Evolutionary conservation across 2,797 vertebrate species (phyloP).

Genomic region (Epinephelus coioides): DNA sequence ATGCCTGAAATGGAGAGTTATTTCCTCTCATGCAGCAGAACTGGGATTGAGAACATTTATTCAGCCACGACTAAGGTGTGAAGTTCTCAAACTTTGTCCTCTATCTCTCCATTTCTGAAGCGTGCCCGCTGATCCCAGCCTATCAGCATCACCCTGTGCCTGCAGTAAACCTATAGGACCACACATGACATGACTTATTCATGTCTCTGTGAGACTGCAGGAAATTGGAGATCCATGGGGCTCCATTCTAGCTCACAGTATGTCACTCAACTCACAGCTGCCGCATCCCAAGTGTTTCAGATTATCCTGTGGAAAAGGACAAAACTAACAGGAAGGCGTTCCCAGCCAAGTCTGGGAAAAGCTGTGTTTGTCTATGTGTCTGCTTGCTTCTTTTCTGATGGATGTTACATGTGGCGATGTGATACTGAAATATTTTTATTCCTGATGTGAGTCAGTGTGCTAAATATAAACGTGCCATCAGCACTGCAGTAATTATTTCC

Average conservation of each 20-base stretch:
- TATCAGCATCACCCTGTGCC: constrained; percentile 33
- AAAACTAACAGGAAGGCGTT: neutral
- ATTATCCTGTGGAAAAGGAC: constrained; percentile 9
- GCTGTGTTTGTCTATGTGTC: neutral
- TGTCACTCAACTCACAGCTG: constrained; percentile 35
- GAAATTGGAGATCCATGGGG: constrained; percentile 62
- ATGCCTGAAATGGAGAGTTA: too few relatives aligned
- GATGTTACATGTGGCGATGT: constrained; percentile 25
- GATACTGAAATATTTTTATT: constrained; percentile 23
- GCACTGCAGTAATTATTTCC: constrained; percentile 36
- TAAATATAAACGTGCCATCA: constrained; percentile 68
- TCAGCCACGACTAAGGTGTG: neutral
- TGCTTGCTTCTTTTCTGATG: neutral
- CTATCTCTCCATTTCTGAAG: constrained; percentile 13
- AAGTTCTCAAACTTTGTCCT: constrained; percentile 9
- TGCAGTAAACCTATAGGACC: constrained; percentile 63
- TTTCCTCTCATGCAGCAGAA: neutral
- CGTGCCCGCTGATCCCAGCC: constrained; percentile 24
- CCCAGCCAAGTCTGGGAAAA: neutral
- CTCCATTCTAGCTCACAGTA: constrained; percentile 45
- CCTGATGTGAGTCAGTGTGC: constrained; percentile 57
- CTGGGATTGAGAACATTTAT: neutral
- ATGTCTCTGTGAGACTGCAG: constrained; percentile 60
- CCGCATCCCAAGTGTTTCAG: constrained; percentile 22
- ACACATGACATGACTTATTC: constrained; percentile 72